Evolutionary conservation across 2,113 vertebrate species (phyloP).

Genomic region (Lagenorhynchus albirostris): DNA sequence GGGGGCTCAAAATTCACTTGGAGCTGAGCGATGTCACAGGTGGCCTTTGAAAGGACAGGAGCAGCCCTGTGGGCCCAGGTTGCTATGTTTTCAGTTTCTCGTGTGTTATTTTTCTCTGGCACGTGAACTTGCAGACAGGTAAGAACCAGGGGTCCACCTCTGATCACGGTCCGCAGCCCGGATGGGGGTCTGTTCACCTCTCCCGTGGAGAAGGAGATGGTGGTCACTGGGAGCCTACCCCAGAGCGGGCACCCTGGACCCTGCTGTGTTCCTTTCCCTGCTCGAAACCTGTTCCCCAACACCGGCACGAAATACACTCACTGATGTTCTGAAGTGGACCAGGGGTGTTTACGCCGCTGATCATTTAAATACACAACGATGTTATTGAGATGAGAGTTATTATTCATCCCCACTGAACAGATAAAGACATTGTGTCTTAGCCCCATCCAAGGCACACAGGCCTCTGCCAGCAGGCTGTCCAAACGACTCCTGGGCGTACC

Average conservation of each 20-base stretch:
- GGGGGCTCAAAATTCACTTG: background rate
- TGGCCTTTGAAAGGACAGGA: background rate
- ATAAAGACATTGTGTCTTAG: background rate
- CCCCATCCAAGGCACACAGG: background rate
- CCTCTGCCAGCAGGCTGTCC: background rate
- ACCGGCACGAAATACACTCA: background rate
- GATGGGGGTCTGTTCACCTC: background rate
- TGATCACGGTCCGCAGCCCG: background rate
- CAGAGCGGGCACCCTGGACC: accelerated
- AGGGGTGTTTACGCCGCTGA: background rate
- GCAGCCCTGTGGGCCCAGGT: background rate
- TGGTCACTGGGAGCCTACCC: background rate
- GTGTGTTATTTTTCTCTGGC: background rate
- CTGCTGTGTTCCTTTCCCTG: background rate
- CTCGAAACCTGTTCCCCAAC: background rate
- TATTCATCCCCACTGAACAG: background rate
- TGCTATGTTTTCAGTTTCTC: background rate
- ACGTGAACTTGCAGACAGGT: background rate
- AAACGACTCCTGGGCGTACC: background rate
- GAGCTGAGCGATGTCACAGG: background rate
- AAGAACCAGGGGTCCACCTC: background rate
- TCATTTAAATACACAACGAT: background rate
- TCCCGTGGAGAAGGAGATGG: accelerated
- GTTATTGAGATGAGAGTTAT: background rate
- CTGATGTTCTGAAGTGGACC: background rate